phyloP scores from a whole-genome alignment of 2,888 invertebrate genomes.

The Eristalis tenax region DNA sequence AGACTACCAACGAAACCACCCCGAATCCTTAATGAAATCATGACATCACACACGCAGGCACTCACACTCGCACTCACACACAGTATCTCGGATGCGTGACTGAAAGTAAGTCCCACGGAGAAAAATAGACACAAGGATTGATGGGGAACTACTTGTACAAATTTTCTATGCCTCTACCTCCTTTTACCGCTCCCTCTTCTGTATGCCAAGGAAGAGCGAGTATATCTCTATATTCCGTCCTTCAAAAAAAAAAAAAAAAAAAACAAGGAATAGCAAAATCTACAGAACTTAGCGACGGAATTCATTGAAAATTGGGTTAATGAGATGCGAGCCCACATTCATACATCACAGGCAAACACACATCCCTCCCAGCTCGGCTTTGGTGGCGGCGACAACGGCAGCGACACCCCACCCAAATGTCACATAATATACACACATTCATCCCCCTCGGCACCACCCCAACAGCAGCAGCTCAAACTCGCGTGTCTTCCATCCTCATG shows the following conservation, averaged over 20 bases:
- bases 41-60: too few species aligned
- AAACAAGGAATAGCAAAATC: constrained; percentile 23
- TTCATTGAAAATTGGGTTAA: constrained; percentile 68
- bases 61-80: too few species aligned
- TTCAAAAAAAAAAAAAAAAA: constrained; percentile 20
- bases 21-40: too few species aligned
- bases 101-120: too few species aligned
- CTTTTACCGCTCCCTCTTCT: not conserved
- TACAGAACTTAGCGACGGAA: constrained; percentile 40
- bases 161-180: not conserved
- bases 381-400: not conserved
- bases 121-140: too few species aligned
- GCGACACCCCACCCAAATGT: constrained; percentile 31
- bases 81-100: too few species aligned
- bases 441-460: not conserved
- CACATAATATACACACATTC: constrained; percentile 26
- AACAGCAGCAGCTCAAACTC: not conserved
- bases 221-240: not conserved
- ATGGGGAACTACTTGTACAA: constrained; percentile 1
- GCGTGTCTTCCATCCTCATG: not conserved
- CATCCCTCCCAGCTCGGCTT: constrained; percentile 21
- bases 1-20: too few species aligned
- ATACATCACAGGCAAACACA: constrained; percentile 36
- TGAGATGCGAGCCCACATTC: constrained; percentile 56
- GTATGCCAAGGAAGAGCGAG: not conserved